Percentiles rank a stretch among this genome's conserved stretches.
Evolutionary conservation across 2,888 invertebrate genomes (phyloP).

Genomic region (Noctuana brunneofusca): DNA sequence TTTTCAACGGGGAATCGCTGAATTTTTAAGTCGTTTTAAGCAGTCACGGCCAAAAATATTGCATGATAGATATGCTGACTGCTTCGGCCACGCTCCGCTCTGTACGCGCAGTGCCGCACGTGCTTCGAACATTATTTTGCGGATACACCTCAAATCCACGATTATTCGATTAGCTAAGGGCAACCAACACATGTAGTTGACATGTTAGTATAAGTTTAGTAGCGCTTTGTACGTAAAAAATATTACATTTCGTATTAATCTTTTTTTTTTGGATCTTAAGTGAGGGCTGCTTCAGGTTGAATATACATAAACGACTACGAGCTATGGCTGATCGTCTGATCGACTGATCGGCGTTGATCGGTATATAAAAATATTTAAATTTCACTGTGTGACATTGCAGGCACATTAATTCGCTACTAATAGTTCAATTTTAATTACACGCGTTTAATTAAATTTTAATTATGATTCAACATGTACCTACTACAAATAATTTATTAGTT

Average conservation of each 20-base stretch:
- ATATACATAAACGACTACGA: too few species aligned
- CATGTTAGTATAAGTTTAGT: conserved; percentile 40
- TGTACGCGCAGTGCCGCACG: conserved; percentile 24
- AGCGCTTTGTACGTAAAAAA: not conserved
- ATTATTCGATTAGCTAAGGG: conserved; percentile 67
- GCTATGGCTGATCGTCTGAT: too few species aligned
- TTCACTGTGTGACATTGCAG: too few species aligned
- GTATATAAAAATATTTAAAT: too few species aligned
- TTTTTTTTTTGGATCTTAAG: not conserved
- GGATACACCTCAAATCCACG: conserved; percentile 39
- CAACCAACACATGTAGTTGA: conserved; percentile 64
- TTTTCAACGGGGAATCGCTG: conserved; percentile 78
- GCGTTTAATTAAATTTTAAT: not conserved
- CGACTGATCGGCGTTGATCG: too few species aligned
- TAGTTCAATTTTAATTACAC: too few species aligned
- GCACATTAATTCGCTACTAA: too few species aligned
- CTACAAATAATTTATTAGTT: not conserved
- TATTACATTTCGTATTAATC: not conserved
- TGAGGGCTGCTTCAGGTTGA: too few species aligned
- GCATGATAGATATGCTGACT: conserved; percentile 44
- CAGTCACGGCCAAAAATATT: conserved; percentile 42
- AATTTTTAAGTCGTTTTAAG: conserved; percentile 79
- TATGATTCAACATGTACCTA: not conserved
- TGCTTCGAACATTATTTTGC: conserved; percentile 50
- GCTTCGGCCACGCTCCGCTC: not conserved